Evolutionary conservation across 1,140 invertebrate genomes (phyloP), one percentile per base, ranked within the genome.

Genomic region (Neodiprion pinetum): DNA sequence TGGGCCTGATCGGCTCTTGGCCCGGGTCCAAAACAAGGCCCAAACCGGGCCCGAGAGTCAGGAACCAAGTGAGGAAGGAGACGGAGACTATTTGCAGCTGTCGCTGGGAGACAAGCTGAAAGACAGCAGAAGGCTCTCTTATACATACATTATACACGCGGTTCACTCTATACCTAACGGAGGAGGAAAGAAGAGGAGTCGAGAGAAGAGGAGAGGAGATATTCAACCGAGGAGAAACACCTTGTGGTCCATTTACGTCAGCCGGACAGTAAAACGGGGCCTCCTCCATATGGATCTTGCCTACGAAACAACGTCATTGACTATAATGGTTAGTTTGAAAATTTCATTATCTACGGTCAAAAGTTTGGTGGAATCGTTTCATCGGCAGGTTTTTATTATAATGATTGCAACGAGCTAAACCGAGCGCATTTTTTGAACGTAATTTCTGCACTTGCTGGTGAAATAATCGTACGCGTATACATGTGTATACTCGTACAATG

Each of bases 231-330:
- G 8, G 9, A 61, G 53, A 17, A 61, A 61, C 53, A 61, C 53
- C 53, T 61, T 61, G 53, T 61, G 53, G 53, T 61, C 53, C 53
- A 61, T 61, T 61, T 61, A 61, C 53, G 53, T 61, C 53, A 61
- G 53, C 9, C 9, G 53, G n/a, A 61, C 53, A 61, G n/a, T 61
- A 61, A 61, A 17, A 40, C 28, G 28, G 28, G 5, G 28, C 28
- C 28, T 40, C 28, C 28, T 5, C 5, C 28, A 40, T 1, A 40
- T 40, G 28, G 28, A 40, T 40, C 28, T 40, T 2, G 28, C 28
- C 28, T 40, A 40, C 5, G 5, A 40, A 40, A 40, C 5, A 40
- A 3, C 5, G 28, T 40, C 5, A 40, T 40, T 40, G 28, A 40
- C 28, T 40, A 40, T 1, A 40, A 3, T 40, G 28, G 28, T 1